A percentile compares a stretch with the other conserved stretches of the same genome.
phyloP scores from a whole-genome alignment of 2,888 invertebrate genomes.

The Drosophila anomelani region DNA sequence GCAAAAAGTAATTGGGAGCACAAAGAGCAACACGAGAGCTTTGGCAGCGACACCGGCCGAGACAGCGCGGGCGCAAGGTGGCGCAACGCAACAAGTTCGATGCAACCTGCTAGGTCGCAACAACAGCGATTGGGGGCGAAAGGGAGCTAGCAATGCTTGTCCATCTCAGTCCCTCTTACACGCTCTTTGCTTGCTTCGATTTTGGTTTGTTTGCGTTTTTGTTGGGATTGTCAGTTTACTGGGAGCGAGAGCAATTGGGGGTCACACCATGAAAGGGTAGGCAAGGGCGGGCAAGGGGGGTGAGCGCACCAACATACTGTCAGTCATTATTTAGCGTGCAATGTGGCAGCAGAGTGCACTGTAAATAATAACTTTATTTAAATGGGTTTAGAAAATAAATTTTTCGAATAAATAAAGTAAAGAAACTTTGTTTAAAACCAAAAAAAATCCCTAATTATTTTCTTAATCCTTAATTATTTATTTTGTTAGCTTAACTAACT shows the following conservation, averaged over 20 bases:
- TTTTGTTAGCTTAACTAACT: not conserved
- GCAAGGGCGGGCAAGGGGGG: conserved; percentile 31
- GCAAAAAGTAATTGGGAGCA: conserved; percentile 82
- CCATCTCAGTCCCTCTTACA: conserved; percentile 2
- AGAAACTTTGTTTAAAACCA: too few species aligned
- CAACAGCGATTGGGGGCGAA: not conserved
- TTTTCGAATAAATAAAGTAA: not conserved
- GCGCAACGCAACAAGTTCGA: conserved; percentile 77
- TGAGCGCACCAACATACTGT: conserved; percentile 77
- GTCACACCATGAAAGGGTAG: conserved; percentile 56
- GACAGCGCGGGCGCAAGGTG: conserved; percentile 71
- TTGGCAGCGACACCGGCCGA: conserved; percentile 14
- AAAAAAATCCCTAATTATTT: too few species aligned
- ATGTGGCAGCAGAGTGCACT: conserved; percentile 56
- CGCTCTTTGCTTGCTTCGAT: conserved; percentile 24
- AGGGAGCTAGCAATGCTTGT: conserved; percentile 4
- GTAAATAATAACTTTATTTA: not conserved
- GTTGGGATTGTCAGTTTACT: conserved; percentile 60
- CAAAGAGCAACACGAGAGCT: conserved; percentile 67
- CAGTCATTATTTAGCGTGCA: conserved; percentile 78
- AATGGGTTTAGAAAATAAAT: not conserved
- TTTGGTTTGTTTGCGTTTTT: conserved; percentile 50
- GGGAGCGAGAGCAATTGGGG: conserved; percentile 78
- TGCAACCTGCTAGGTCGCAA: conserved; percentile 47
- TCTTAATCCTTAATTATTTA: not conserved